phyloP scores from a whole-genome alignment of 1,140 invertebrate genomes.

The Sycobia sp. region DNA sequence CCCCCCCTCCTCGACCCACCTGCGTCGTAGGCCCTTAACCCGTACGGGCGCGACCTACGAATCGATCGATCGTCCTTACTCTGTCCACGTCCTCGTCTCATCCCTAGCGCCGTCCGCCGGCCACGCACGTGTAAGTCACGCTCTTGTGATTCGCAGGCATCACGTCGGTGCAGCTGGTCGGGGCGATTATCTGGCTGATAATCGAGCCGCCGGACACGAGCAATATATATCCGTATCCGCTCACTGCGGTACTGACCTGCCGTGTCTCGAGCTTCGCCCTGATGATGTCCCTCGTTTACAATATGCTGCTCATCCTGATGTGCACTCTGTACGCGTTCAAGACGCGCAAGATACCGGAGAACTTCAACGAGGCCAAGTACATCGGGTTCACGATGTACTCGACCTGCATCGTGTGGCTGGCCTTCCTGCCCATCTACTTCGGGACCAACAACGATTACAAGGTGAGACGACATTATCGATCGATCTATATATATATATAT shows the following conservation, averaged over 20 bases:
- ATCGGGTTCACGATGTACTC: constrained; percentile 79
- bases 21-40: too few species aligned
- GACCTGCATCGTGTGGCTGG: constrained; percentile 77
- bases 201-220: constrained; percentile 69
- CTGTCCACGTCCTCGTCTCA: too few species aligned
- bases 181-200: constrained; percentile 70
- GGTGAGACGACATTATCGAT: too few species aligned
- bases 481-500: too few species aligned
- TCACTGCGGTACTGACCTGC: constrained; percentile 71
- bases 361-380: constrained; percentile 75
- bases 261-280: constrained; percentile 73
- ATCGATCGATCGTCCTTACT: too few species aligned
- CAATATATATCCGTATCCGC: constrained; percentile 65
- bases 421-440: constrained; percentile 76
- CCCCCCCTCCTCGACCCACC: too few species aligned
- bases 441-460: constrained; percentile 71
- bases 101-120: too few species aligned
- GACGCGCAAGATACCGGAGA: constrained; percentile 76
- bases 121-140: too few species aligned
- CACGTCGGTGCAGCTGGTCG: constrained; percentile 67
- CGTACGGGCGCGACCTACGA: too few species aligned
- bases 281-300: constrained; percentile 75
- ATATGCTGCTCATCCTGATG: constrained; percentile 74
- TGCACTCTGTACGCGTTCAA: constrained; percentile 78
- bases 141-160: constrained; percentile 54